Base-by-base conservation (phyloP, 2,888 invertebrate genomes). In the Drosophila ustulata region DNA sequence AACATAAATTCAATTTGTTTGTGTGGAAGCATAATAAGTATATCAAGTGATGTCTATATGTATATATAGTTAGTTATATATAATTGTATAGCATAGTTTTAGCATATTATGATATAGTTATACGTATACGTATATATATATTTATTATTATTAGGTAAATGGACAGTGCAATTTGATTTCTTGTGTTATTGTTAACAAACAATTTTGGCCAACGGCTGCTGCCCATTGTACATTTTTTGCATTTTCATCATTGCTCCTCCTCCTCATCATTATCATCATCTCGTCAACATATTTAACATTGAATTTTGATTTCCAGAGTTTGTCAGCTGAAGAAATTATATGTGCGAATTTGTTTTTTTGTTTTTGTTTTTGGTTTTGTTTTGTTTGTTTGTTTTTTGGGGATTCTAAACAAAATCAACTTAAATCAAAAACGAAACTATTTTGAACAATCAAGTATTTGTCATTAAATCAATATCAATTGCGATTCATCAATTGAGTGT, bases 11-110 rank as follows among this genome's bases (percentile, higher is more conserved):
- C 55, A 85, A 61, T n/a, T 11, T 32, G 18, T 32, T 58, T 55
- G 66, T 77, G 63, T 81, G 87, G 87, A 83, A 81, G 87, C 82
- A 57, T 71, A 66, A 64, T 65, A 69, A 37, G 37, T 37, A 37
- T 37, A 37, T 37, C 52, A 59, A 66, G 61, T 73, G 55, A 41
- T 41, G 39, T 41, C 39, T 41, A 41, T 18, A 41, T 41, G 18
- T 41, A 41, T 41, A 41, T 41, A 41, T 41, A 41, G 5, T 41
- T 13, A 52, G 43, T 50, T 71, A 74, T 74, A 55, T 58, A 55
- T 63, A 72, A 37, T 37, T n/a, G 37, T 30, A 50, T 61, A 53
- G 11, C 53, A 67, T 65, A 58, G 18, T 18, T 18, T 18, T 59
- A 37, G 52, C 65, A 51, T 62, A 71, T 51, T 37, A 70, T 67